Percentiles rank a stretch among this genome's conserved stretches.
phyloP scores from a whole-genome alignment of 2,113 vertebrate genomes.

The Takifugu bimaculatus region DNA sequence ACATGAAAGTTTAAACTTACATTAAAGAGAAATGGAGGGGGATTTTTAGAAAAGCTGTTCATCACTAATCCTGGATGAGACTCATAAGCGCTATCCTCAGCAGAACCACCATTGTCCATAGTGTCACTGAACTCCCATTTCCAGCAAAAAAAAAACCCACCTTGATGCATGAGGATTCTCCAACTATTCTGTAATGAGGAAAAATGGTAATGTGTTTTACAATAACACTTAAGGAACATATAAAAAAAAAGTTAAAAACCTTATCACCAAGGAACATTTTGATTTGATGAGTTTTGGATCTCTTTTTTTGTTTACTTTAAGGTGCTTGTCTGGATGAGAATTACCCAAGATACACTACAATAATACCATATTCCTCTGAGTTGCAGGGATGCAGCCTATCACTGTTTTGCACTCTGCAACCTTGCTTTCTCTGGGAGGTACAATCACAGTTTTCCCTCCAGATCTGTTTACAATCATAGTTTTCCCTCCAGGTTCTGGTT shows the following conservation, averaged over 20 bases:
- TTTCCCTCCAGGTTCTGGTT: slow-evolving; percentile 17
- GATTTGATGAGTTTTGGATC: slow-evolving; percentile 34
- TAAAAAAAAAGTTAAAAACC: slow-evolving; percentile 15
- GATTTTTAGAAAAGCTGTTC: background rate
- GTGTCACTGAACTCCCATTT: background rate
- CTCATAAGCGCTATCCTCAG: background rate
- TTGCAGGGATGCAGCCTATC: slow-evolving; percentile 38
- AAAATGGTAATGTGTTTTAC: background rate
- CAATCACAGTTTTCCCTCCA: no score
- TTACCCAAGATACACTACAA: slow-evolving; percentile 24
- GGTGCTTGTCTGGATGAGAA: slow-evolving; percentile 57
- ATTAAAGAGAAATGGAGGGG: no score
- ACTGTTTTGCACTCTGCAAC: slow-evolving; percentile 25
- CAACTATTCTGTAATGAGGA: no score
- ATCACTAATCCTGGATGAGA: background rate
- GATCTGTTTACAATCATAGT: no score
- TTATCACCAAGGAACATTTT: slow-evolving; percentile 46
- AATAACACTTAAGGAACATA: slow-evolving; percentile 41
- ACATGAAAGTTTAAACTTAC: no score
- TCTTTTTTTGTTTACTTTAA: slow-evolving; percentile 53
- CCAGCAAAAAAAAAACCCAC: no score
- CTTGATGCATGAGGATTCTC: background rate
- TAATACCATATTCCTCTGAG: slow-evolving; percentile 27
- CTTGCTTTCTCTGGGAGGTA: slow-evolving; percentile 41
- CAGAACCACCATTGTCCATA: background rate